Evolutionary conservation across 2,797 vertebrate species (phyloP), one percentile per base, ranked within the genome.

Genomic region (Holocentrus rufus): DNA sequence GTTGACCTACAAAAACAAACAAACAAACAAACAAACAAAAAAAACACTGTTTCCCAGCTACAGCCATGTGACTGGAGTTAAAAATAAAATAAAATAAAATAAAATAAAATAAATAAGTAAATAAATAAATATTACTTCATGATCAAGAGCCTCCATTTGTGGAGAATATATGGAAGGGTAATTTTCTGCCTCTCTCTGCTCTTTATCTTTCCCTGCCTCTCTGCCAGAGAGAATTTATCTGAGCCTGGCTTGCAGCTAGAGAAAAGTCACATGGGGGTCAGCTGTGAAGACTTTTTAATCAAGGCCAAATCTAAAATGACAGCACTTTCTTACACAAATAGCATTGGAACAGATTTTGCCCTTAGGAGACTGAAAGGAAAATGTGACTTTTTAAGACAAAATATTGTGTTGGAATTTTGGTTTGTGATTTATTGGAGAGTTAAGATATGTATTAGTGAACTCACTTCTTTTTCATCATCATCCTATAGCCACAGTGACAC

Each of bases 201-300:
- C 22, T 39, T 23, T 47, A 46, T 67, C 23, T 27, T 42, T 47
- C n/a, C 42, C 20, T 55, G 31, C 50, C 49, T 65, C 34, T 63
- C 60, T 15, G 25, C 27, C 44, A 62, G 63, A 68, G 54, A 66
- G 49, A 75, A 62, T 55, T 30, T 67, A 54, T 72, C 52, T 27
- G 13, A 52, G 61, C 3, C 42, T 57, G 55, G 50, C 56, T 72
- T 36, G 34, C 49, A 25, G 47, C n/a, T 49, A 59, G 60, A 56
- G 63, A 50, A 65, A 47, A 49, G 58, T 46, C 74, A 58, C 36
- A 36, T 71, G 58, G 15, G 46, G 54, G 50, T 69, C n/a, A 71
- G 34, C 60, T 71, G 47, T 54, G 50, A 56, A 44, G 23, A 22
- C 36, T 42, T 59, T 72, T 44, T 59, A 65, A 65, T 67, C 58